These are phyloP conservation scores for Gobio gobio DNA, from an alignment of 2,113 vertebrate species.

Conservation along the genomic window DNA sequence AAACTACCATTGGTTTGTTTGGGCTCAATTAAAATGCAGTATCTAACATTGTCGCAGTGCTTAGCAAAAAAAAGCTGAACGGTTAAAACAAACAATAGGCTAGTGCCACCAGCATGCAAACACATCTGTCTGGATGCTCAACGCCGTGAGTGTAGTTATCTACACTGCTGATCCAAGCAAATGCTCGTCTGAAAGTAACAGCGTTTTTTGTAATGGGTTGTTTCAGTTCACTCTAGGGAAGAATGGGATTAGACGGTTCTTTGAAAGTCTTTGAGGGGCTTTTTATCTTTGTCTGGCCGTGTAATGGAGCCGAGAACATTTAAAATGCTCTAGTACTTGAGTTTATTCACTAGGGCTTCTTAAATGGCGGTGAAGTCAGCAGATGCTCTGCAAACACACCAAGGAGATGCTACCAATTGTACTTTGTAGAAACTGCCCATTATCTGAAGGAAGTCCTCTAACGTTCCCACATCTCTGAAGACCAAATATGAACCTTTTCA, in stretches of 20 bases:
- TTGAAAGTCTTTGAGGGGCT: not conserved
- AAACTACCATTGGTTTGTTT: not conserved
- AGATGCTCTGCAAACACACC: not conserved
- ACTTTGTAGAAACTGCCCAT: slow-evolving; percentile 13
- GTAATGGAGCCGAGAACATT: not conserved
- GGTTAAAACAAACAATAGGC: not conserved
- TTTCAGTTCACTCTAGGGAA: slow-evolving; percentile 17
- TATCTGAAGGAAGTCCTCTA: slow-evolving; percentile 59
- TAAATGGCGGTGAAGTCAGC: not conserved
- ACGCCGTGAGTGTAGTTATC: not conserved
- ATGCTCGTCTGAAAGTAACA: not conserved
- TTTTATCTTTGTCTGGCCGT: not conserved
- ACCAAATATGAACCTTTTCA: slow-evolving; percentile 56
- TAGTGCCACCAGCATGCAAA: slow-evolving; percentile 3
- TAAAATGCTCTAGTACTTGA: not conserved
- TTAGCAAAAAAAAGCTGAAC: not conserved
- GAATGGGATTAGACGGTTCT: slow-evolving; percentile 3
- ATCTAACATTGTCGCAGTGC: not conserved
- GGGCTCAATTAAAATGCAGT: not conserved
- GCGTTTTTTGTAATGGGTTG: not conserved
- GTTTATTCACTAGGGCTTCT: not conserved
- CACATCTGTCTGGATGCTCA: not conserved
- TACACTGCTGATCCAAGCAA: not conserved
- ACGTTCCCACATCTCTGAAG: slow-evolving; percentile 52
- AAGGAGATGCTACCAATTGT: not conserved